Percentiles rank a stretch among this genome's conserved stretches.
Conservation (phyloP, 2,888 invertebrate genomes). For the Oligia fasciuncula region DNA sequence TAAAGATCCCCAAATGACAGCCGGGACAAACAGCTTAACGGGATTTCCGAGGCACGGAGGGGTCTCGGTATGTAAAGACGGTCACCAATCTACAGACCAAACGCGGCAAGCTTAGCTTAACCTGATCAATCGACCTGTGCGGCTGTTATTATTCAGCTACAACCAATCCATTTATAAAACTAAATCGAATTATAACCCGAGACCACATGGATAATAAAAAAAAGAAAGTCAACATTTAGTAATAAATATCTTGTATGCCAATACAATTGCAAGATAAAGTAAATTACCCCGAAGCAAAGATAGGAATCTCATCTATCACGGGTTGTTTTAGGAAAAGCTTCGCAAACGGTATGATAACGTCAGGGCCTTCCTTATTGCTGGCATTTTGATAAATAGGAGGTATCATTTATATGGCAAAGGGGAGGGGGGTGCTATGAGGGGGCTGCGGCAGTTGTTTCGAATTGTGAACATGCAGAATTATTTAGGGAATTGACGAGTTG, state of each 20-base stretch:
- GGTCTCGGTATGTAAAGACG: too few species aligned
- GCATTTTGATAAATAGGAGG: slow-evolving; percentile 65
- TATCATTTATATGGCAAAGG: slow-evolving; percentile 55
- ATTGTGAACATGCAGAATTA: background rate
- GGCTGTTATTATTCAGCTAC: too few species aligned
- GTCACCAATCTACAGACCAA: too few species aligned
- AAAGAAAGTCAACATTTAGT: slow-evolving; percentile 8
- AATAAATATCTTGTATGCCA: slow-evolving; percentile 17
- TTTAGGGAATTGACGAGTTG: background rate
- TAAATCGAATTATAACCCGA: background rate
- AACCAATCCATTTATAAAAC: too few species aligned
- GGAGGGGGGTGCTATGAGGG: background rate
- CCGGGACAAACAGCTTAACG: too few species aligned
- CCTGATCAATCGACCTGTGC: too few species aligned
- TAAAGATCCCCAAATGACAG: too few species aligned
- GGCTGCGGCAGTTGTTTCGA: slow-evolving; percentile 19
- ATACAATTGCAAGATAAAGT: slow-evolving; percentile 37
- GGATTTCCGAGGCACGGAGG: too few species aligned
- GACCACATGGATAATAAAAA: background rate
- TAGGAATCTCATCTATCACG: slow-evolving; percentile 61
- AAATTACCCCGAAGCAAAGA: slow-evolving; percentile 39
- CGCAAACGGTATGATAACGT: slow-evolving; percentile 50
- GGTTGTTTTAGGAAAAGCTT: slow-evolving; percentile 47
- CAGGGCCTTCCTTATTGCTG: slow-evolving; percentile 61
- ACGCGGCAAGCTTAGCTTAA: too few species aligned